These are phyloP conservation scores for Stegodyphus dumicola DNA, from an alignment of 1,140 invertebrate species.

Conservation along the genomic window DNA sequence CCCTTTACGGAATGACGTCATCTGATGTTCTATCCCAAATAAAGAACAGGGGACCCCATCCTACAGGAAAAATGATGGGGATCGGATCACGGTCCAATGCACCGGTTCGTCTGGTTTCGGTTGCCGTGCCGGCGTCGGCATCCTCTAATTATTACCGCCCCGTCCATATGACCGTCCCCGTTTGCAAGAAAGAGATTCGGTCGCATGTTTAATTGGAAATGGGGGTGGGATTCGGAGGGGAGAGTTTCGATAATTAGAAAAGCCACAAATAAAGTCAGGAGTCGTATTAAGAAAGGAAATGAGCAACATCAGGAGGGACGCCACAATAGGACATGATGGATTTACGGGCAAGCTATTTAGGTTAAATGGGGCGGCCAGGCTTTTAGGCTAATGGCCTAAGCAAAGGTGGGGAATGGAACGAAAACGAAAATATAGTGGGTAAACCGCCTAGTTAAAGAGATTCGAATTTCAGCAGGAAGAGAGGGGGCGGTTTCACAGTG, in stretches of 20 bases:
- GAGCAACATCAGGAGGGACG: constrained; percentile 6
- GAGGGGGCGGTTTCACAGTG: no score
- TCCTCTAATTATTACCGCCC: constrained; percentile 41
- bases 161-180: no score
- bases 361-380: constrained; percentile 35
- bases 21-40: constrained; percentile 11
- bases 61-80: background rate
- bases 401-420: no score
- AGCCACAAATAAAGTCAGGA: constrained; percentile 59
- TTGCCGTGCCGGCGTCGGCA: constrained; percentile 13
- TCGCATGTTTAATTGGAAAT: constrained; percentile 45
- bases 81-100: constrained; percentile 42
- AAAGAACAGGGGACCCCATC: background rate
- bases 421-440: no score
- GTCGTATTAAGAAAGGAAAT: constrained; percentile 44
- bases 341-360: constrained; percentile 35
- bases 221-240: background rate
- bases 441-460: no score
- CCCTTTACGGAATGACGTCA: background rate
- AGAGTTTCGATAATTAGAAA: constrained; percentile 53
- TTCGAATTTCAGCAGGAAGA: no score
- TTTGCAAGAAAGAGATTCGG: background rate
- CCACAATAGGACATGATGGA: constrained; percentile 34
- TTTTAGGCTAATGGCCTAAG: constrained; percentile 11
- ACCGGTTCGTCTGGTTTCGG: constrained; percentile 45